Percentiles rank a stretch among this genome's conserved stretches.
Conservation (phyloP, 2,797 vertebrate species). For the Rhincodon typus region DNA sequence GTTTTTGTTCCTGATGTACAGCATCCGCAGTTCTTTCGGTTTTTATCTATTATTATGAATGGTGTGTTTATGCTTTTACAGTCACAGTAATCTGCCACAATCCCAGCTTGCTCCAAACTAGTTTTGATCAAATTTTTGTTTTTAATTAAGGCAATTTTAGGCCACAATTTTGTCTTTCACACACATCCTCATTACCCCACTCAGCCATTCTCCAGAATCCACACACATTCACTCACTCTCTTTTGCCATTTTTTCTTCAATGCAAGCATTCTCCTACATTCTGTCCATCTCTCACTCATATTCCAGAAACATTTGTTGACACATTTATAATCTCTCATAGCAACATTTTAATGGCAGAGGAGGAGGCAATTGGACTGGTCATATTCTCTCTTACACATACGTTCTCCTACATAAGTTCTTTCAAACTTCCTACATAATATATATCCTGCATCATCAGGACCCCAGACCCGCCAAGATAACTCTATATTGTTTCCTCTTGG, state of each 20-base stretch:
- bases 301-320: neutral
- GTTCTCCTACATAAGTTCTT: too few relatives aligned
- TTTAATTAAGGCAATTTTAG: conserved; percentile 54
- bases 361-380: too few relatives aligned
- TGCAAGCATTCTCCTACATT: neutral
- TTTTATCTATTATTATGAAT: conserved; percentile 43
- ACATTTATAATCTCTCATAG: neutral
- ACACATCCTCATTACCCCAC: neutral
- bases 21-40: too few relatives aligned
- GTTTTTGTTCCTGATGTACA: too few relatives aligned
- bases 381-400: neutral
- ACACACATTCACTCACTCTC: neutral
- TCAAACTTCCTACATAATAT: neutral
- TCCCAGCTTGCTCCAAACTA: conserved; percentile 49
- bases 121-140: conserved; percentile 59
- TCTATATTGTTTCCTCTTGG: neutral
- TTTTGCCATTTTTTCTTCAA: neutral
- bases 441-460: neutral
- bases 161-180: neutral
- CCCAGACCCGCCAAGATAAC: neutral
- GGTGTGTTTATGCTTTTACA: conserved; percentile 54
- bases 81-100: conserved; percentile 66
- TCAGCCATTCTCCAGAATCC: neutral
- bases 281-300: neutral
- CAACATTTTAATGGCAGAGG: too few relatives aligned